phyloP scores from a whole-genome alignment of 2,113 vertebrate genomes.

The Pluvialis apricaria region DNA sequence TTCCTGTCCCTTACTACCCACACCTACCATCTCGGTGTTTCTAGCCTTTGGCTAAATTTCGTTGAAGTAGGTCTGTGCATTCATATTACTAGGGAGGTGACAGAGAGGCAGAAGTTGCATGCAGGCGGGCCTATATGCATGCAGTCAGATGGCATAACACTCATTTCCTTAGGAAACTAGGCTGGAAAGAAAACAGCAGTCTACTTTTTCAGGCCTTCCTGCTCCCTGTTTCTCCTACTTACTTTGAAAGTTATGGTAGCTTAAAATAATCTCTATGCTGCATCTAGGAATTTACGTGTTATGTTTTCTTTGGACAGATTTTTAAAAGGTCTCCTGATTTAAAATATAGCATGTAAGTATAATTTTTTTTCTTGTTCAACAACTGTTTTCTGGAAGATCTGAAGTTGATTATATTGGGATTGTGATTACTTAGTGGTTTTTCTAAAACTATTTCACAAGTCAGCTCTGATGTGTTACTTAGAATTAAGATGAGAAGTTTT shows the following conservation, averaged over 20 bases:
- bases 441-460: not conserved
- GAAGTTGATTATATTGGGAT: not conserved
- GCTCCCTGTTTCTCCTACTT: not conserved
- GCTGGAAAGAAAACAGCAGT: not conserved
- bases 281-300: not conserved
- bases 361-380: not conserved
- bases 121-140: not conserved
- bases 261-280: not conserved
- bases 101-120: not conserved
- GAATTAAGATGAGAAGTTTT: not conserved
- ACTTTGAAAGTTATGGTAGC: not conserved
- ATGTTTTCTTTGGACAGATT: not conserved
- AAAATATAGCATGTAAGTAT: not conserved
- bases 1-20: not conserved
- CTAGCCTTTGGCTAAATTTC: not conserved
- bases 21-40: not conserved
- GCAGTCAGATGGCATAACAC: not conserved
- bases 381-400: not conserved
- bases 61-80: not conserved
- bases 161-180: not conserved
- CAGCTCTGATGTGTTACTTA: not conserved
- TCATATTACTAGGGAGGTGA: not conserved
- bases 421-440: not conserved
- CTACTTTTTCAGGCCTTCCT: not conserved
- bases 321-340: not conserved